Evolutionary conservation across 1,140 invertebrate species (phyloP).

Genomic region (Diorhabda elongata): DNA sequence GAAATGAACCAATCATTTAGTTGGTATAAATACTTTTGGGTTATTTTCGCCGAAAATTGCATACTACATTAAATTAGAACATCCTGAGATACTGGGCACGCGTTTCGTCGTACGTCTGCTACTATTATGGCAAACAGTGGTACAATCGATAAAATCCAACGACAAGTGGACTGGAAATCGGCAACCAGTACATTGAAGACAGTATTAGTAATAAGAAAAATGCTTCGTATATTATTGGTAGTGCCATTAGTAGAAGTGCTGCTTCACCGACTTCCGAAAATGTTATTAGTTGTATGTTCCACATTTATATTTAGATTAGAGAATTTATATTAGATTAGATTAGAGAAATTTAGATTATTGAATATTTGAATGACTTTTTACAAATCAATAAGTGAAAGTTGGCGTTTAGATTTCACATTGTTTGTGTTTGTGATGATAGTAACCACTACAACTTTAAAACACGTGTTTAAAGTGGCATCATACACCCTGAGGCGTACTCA

Average conservation of each 20-base stretch:
- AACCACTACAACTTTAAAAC: too few relatives aligned
- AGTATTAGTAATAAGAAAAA: constrained; percentile 13
- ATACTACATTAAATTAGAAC: background rate
- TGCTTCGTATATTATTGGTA: constrained; percentile 12
- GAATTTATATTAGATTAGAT: too few relatives aligned
- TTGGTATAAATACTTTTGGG: background rate
- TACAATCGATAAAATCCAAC: background rate
- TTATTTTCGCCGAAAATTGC: background rate
- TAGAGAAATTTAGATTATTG: too few relatives aligned
- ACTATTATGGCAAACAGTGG: background rate
- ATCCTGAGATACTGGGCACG: background rate
- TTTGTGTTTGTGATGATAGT: too few relatives aligned
- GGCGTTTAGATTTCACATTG: too few relatives aligned
- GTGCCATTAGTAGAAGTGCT: constrained; percentile 4
- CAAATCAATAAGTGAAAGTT: too few relatives aligned
- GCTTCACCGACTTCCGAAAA: background rate
- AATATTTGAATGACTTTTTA: too few relatives aligned
- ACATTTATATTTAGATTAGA: too few relatives aligned
- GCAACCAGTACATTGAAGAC: constrained; percentile 7
- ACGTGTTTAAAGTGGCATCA: too few relatives aligned
- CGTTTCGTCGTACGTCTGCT: background rate
- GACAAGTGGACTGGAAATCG: background rate
- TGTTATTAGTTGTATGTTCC: background rate
- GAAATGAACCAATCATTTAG: background rate
- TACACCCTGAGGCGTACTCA: too few relatives aligned